These are phyloP conservation scores for Mustela lutreola DNA, from an alignment of 2,113 vertebrate genomes.

Conservation along the genomic window DNA sequence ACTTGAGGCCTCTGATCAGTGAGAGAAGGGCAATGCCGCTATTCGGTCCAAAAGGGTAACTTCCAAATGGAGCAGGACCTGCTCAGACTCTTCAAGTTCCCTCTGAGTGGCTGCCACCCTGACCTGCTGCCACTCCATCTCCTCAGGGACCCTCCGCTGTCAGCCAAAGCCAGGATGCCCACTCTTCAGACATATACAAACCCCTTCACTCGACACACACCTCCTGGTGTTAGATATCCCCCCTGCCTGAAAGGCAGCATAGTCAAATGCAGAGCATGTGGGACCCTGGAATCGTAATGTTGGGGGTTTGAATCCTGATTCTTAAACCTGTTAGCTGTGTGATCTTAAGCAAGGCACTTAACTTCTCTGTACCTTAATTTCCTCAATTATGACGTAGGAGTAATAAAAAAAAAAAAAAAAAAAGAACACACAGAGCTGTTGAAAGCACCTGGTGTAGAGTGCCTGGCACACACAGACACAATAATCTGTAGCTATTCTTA, in stretches of 20 bases:
- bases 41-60: not conserved
- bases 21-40: not conserved
- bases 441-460: not conserved
- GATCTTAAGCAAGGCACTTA: not conserved
- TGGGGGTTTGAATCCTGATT: not conserved
- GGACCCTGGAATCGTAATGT: not conserved
- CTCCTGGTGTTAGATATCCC: not conserved
- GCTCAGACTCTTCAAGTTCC: not conserved
- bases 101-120: not conserved
- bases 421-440: not conserved
- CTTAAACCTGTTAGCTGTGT: not conserved
- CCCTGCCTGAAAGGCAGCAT: not conserved
- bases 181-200: not conserved
- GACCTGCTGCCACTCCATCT: not conserved
- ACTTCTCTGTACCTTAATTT: not conserved
- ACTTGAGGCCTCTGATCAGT: not conserved
- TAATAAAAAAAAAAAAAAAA: not conserved
- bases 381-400: not conserved
- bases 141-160: not conserved
- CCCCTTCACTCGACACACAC: not conserved
- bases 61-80: not conserved
- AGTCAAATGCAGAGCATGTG: not conserved
- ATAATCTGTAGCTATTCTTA: constrained; percentile 48
- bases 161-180: not conserved
- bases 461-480: not conserved